Percentiles rank a stretch among this genome's conserved stretches.
phyloP scores from a whole-genome alignment of 2,113 vertebrate species.

The Trochalopteron elliotii region DNA sequence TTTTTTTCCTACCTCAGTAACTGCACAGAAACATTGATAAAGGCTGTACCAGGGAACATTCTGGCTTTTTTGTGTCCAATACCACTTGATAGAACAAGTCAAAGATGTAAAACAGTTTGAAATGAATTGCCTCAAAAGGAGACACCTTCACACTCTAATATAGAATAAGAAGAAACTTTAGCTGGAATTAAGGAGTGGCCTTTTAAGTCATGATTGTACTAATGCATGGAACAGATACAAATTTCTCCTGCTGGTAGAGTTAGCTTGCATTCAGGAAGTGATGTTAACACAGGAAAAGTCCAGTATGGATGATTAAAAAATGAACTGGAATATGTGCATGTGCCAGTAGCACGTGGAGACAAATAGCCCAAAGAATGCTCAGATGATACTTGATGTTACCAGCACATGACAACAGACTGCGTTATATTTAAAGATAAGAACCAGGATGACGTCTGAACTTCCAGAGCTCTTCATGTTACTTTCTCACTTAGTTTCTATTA shows the following conservation, averaged over 20 bases:
- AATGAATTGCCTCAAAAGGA: not conserved
- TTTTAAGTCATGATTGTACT: not conserved
- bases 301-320: not conserved
- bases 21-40: not conserved
- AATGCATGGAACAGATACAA: not conserved
- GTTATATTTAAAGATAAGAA: constrained; percentile 31
- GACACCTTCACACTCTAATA: not conserved
- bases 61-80: not conserved
- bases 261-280: not conserved
- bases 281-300: not conserved
- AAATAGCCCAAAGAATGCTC: constrained; percentile 1
- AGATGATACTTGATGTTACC: constrained; percentile 22
- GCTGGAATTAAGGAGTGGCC: not conserved
- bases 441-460: not conserved
- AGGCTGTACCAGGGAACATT: not conserved
- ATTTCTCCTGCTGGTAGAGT: not conserved
- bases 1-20: not conserved
- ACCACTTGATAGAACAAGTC: not conserved
- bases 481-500: not conserved
- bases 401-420: constrained; percentile 3
- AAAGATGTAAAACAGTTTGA: not conserved
- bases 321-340: not conserved
- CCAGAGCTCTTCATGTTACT: not conserved
- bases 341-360: not conserved
- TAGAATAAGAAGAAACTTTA: not conserved